phyloP scores from a whole-genome alignment of 2,113 vertebrate genomes.

The Sylvilagus bachmani region DNA sequence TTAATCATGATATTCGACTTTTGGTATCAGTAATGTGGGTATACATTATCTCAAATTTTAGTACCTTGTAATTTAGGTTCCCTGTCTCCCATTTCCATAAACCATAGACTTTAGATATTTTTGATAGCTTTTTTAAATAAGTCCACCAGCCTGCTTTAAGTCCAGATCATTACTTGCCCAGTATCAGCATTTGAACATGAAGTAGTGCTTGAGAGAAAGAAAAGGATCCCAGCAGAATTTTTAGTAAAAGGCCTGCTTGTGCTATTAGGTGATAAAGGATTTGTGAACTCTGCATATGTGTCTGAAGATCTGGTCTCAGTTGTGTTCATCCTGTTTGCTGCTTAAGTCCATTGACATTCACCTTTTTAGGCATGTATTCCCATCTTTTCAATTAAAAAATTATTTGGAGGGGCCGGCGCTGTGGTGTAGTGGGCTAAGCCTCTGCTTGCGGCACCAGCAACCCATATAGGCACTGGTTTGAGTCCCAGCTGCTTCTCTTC shows the following conservation, averaged over 20 bases:
- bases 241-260: neutral
- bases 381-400: slow-evolving; percentile 34
- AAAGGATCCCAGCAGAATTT: neutral
- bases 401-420: neutral
- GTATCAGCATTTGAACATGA: slow-evolving; percentile 5
- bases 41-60: slow-evolving; percentile 20
- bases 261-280: neutral
- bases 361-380: slow-evolving; percentile 17
- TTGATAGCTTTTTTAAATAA: neutral
- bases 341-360: neutral
- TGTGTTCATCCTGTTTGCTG: neutral
- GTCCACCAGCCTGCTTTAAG: neutral
- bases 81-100: slow-evolving; percentile 19
- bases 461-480: too few relatives aligned
- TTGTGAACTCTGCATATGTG: neutral
- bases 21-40: slow-evolving; percentile 1
- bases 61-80: slow-evolving; percentile 8
- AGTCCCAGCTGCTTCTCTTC: too few relatives aligned
- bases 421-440: too few relatives aligned
- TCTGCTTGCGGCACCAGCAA: too few relatives aligned
- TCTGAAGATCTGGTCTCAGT: neutral
- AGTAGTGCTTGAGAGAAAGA: neutral
- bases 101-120: slow-evolving; percentile 31
- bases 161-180: neutral
- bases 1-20: neutral